Evolutionary conservation across 2,888 invertebrate species (phyloP).

Genomic region (Drosophila mayaguana): DNA sequence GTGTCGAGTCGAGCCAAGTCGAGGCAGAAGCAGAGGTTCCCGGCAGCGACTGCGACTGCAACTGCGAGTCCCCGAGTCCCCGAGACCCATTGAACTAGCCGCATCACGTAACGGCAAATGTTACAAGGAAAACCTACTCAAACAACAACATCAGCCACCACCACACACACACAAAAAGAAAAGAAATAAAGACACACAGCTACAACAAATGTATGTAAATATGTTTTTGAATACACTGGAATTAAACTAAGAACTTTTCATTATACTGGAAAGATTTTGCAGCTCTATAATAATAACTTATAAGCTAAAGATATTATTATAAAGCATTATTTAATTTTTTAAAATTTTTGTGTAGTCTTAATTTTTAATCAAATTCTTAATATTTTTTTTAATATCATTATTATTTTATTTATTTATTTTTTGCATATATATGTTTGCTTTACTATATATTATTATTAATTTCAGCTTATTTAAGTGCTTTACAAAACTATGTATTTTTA

Average conservation of each 20-base stretch:
- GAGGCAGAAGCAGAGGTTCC: conserved; percentile 10
- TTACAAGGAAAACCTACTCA: conserved; percentile 49
- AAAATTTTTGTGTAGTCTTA: too few species aligned
- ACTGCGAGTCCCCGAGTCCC: conserved; percentile 16
- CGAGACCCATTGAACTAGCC: conserved; percentile 61
- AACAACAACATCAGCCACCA: conserved; percentile 21
- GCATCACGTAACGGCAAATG: conserved; percentile 75
- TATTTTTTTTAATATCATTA: too few species aligned
- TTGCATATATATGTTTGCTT: too few species aligned
- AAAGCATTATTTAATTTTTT: too few species aligned
- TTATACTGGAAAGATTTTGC: not conserved
- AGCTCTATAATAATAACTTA: not conserved
- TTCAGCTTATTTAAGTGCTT: too few species aligned
- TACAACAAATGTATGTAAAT: conserved; percentile 15
- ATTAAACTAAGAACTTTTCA: not conserved
- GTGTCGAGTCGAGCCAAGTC: conserved; percentile 35
- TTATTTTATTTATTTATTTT: too few species aligned
- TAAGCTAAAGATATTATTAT: not conserved
- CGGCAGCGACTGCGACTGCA: not conserved
- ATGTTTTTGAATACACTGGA: not conserved
- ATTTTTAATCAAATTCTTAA: too few species aligned
- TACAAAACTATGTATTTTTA: too few species aligned
- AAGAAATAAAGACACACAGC: conserved; percentile 18
- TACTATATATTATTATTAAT: too few species aligned
- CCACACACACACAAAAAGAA: conserved; percentile 20